Conservation (phyloP, 2,888 invertebrate species). For the Ectemnius cavifrons region DNA sequence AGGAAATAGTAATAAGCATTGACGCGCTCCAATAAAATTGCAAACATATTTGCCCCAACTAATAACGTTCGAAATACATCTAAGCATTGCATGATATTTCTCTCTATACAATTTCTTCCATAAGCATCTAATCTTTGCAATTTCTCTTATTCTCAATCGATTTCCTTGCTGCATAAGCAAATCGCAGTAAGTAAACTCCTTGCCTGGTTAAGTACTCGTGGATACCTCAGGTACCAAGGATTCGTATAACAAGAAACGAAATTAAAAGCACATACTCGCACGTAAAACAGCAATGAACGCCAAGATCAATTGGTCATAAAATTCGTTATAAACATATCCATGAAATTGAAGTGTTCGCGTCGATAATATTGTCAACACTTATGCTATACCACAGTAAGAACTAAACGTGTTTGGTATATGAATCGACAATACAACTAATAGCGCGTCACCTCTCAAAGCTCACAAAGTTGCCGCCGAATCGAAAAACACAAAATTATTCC, state of each 20-base stretch:
- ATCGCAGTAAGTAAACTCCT: constrained; percentile 15
- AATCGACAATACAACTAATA: constrained; percentile 42
- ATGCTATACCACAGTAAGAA: constrained; percentile 39
- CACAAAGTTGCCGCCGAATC: constrained; percentile 24
- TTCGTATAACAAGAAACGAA: constrained; percentile 35
- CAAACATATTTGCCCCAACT: neutral
- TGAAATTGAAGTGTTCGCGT: constrained; percentile 25
- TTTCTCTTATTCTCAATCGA: neutral
- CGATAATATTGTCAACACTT: constrained; percentile 48
- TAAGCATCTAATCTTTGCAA: constrained; percentile 7
- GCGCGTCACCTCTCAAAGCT: constrained; percentile 35
- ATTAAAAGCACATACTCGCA: constrained; percentile 17
- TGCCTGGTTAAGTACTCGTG: constrained; percentile 48
- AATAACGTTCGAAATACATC: neutral
- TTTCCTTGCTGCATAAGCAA: constrained; percentile 7
- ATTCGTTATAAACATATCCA: constrained; percentile 34
- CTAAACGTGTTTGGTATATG: constrained; percentile 45
- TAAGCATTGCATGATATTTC: constrained; percentile 2
- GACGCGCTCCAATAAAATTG: constrained; percentile 1
- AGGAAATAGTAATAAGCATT: constrained; percentile 10
- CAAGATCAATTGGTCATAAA: constrained; percentile 18
- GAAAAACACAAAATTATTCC: constrained; percentile 9
- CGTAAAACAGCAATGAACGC: constrained; percentile 23
- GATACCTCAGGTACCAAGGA: constrained; percentile 43
- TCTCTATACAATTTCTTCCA: constrained; percentile 2